These are phyloP conservation scores for Araneus ventricosus DNA, from an alignment of 1,140 invertebrate genomes.

Conservation along the genomic window DNA sequence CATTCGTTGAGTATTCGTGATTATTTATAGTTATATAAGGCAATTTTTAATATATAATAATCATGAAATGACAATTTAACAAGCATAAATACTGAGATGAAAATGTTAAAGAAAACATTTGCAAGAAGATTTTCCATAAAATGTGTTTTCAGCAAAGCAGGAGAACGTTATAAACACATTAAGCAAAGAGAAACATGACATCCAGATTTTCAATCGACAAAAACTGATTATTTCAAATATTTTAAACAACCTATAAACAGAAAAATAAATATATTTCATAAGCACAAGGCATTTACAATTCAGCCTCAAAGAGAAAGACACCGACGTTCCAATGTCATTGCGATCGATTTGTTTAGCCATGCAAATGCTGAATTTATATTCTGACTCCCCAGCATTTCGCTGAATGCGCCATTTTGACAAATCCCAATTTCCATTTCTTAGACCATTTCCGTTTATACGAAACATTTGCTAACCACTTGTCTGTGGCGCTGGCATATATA, in stretches of 20 bases:
- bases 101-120: too few species aligned
- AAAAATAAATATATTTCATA: background rate
- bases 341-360: background rate
- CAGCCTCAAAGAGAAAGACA: background rate
- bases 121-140: too few species aligned
- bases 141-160: too few species aligned
- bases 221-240: background rate
- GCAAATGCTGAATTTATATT: background rate
- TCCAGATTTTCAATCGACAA: background rate
- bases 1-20: too few species aligned
- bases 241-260: background rate
- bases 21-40: too few species aligned
- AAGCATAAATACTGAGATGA: too few species aligned
- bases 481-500: background rate
- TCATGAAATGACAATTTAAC: too few species aligned
- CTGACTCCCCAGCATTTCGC: background rate
- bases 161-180: too few species aligned
- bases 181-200: too few species aligned
- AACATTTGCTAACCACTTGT: slow-evolving; percentile 11
- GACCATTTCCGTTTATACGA: background rate
- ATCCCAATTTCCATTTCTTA: background rate
- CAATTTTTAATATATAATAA: too few species aligned
- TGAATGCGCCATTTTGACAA: background rate
- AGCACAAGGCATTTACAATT: background rate
- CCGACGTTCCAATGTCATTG: too few species aligned